These are phyloP conservation scores for Porites lutea DNA, from an alignment of 64 coral and sea anemone species.

Conservation along the genomic window DNA sequence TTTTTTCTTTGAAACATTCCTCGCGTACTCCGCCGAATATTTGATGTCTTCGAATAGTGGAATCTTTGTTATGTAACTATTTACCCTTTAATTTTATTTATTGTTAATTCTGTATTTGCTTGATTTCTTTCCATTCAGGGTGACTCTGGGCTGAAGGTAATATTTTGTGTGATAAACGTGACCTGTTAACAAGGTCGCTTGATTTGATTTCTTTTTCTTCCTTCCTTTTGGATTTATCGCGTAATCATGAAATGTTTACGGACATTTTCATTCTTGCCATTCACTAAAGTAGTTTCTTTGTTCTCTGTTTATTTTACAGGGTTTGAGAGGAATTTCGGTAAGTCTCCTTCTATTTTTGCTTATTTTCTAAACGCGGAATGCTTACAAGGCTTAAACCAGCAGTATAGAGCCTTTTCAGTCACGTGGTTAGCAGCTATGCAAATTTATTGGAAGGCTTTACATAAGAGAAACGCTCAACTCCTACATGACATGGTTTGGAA, in stretches of 20 bases:
- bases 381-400: neutral
- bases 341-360: conserved; percentile 13
- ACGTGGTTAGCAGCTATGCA: too few species aligned
- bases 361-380: neutral
- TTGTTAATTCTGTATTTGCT: neutral
- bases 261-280: too few species aligned
- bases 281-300: neutral
- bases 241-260: too few species aligned
- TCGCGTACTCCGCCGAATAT: too few species aligned
- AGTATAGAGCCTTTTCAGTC: too few species aligned
- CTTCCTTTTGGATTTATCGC: neutral
- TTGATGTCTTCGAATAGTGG: too few species aligned
- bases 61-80: too few species aligned
- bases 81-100: too few species aligned
- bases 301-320: conserved; percentile 35
- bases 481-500: too few species aligned
- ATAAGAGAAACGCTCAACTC: too few species aligned
- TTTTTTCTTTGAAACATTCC: neutral
- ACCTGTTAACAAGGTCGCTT: neutral
- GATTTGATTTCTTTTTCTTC: neutral
- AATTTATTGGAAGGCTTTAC: too few species aligned
- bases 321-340: conserved; percentile 40
- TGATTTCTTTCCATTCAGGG: conserved; percentile 6
- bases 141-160: conserved; percentile 7
- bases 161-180: neutral